Evolutionary conservation across 2,113 vertebrate species (phyloP).

Genomic region (Campylomormyrus numenius): DNA sequence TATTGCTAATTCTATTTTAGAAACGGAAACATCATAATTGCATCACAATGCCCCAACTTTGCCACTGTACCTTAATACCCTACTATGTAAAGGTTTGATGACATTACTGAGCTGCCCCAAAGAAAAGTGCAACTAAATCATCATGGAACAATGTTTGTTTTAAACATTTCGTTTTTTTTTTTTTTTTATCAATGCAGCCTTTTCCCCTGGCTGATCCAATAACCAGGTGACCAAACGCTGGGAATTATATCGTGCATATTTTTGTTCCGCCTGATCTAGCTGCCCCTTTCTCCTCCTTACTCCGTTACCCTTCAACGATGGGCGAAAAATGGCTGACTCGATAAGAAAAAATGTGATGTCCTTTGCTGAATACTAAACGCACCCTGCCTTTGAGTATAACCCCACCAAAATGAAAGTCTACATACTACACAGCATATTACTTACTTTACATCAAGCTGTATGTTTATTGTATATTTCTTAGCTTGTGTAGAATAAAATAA

Average conservation of each 20-base stretch:
- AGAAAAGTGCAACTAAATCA: not conserved
- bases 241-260: not conserved
- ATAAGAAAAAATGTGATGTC: not conserved
- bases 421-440: not conserved
- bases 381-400: not conserved
- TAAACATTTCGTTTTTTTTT: not conserved
- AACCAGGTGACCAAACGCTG: not conserved
- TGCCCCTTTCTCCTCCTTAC: not conserved
- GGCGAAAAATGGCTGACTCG: not conserved
- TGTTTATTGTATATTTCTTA: too few species aligned
- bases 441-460: not conserved
- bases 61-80: not conserved
- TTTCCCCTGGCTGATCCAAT: not conserved
- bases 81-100: not conserved
- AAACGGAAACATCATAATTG: not conserved
- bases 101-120: not conserved
- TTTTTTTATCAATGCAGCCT: not conserved
- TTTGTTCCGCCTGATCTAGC: not conserved
- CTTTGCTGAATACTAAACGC: not conserved
- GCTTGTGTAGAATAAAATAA: not conserved
- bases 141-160: not conserved
- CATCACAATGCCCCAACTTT: not conserved
- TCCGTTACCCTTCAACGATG: not conserved
- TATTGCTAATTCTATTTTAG: not conserved
- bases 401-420: not conserved